These are phyloP conservation scores for Halocynthia roretzi DNA, from an alignment of 23 tunicate genomes.

Conservation along the genomic window DNA sequence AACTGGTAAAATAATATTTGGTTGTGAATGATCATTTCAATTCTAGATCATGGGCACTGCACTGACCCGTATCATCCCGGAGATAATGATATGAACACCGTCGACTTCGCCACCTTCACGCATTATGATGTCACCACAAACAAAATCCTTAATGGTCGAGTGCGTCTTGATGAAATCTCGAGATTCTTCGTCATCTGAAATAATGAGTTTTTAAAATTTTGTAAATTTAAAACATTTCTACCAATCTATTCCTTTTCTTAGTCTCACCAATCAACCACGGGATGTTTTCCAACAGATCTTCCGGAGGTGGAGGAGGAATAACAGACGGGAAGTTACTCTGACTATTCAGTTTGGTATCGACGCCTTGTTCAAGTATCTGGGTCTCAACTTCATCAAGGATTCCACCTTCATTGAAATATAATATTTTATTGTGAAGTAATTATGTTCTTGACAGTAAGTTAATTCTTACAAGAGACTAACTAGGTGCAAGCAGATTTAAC, in stretches of 20 bases:
- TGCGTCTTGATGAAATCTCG: slow-evolving; percentile 30
- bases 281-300: slow-evolving; percentile 64
- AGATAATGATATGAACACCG: slow-evolving; percentile 80
- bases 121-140: slow-evolving; percentile 66
- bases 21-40: no score
- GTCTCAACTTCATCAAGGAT: slow-evolving; percentile 69
- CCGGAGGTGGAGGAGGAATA: slow-evolving; percentile 58
- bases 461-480: no score
- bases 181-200: slow-evolving; percentile 27
- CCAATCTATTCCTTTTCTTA: no score
- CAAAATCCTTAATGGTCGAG: slow-evolving; percentile 48
- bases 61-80: slow-evolving; percentile 71
- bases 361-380: slow-evolving; percentile 58
- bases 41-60: no score
- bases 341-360: slow-evolving; percentile 30
- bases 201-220: no score
- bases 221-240: no score
- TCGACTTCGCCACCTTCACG: slow-evolving; percentile 58
- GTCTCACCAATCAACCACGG: slow-evolving; percentile 63
- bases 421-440: no score
- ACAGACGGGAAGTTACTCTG: slow-evolving; percentile 45
- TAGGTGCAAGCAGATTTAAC: no score
- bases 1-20: not conserved
- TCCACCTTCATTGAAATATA: slow-evolving; percentile 31
- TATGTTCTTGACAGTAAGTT: no score